Percentiles rank a stretch among this genome's conserved stretches.
Evolutionary conservation across 2,888 invertebrate species (phyloP).

Genomic region (Encarsia formosa): DNA sequence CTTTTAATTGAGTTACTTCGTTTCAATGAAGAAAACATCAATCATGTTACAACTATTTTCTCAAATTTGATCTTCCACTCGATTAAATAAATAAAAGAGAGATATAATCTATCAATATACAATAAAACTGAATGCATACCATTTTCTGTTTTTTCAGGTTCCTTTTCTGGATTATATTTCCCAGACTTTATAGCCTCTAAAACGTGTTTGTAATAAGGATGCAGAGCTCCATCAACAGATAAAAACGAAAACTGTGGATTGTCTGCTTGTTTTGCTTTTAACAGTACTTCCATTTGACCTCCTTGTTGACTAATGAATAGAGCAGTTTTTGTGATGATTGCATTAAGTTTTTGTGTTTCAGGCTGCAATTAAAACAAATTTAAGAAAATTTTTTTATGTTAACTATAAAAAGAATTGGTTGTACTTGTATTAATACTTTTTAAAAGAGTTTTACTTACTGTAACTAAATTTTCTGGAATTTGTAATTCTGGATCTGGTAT

Average conservation of each 20-base stretch:
- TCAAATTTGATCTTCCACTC: conserved; percentile 33
- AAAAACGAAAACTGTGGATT: conserved; percentile 93
- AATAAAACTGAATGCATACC: conserved; percentile 42
- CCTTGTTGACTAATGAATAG: conserved; percentile 86
- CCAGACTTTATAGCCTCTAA: conserved; percentile 66
- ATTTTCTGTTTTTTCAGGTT: conserved; percentile 49
- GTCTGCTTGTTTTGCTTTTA: conserved; percentile 93
- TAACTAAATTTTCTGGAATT: conserved; percentile 69
- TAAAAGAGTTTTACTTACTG: conserved; percentile 65
- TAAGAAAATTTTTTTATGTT: no score
- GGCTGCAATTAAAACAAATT: no score
- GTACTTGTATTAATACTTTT: not conserved
- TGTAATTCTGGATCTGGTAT: conserved; percentile 68
- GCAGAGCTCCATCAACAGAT: conserved; percentile 75
- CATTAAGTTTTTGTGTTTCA: conserved; percentile 79
- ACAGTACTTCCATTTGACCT: conserved; percentile 95
- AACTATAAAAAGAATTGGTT: no score
- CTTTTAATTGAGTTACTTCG: conserved; percentile 41
- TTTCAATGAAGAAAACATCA: conserved; percentile 38
- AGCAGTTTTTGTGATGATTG: conserved; percentile 93
- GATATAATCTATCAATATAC: conserved; percentile 23
- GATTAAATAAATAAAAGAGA: conserved; percentile 30
- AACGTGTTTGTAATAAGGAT: conserved; percentile 85
- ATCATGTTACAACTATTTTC: conserved; percentile 34
- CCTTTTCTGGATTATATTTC: conserved; percentile 56